Conservation (phyloP, 2,888 invertebrate species). For the Ormyrus thymus region DNA sequence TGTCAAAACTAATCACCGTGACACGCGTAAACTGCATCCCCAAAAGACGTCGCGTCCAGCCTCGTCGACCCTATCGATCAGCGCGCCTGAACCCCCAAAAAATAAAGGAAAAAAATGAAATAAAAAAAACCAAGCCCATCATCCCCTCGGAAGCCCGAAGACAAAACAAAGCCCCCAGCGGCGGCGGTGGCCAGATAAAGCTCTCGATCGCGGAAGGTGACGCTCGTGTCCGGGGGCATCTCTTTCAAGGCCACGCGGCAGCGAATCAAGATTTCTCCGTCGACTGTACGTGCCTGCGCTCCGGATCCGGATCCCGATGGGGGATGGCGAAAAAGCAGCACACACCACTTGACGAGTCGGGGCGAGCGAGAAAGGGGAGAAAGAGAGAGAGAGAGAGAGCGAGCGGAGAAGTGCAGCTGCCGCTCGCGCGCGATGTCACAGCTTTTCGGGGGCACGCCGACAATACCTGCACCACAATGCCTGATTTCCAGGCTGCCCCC, state of each 20-base stretch:
- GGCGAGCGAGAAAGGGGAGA: slow-evolving; percentile 42
- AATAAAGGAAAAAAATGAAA: no score
- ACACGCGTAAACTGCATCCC: not conserved
- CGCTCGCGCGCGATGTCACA: slow-evolving; percentile 72
- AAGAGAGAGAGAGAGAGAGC: slow-evolving; percentile 46
- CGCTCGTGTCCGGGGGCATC: not conserved
- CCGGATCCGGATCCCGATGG: slow-evolving; percentile 9
- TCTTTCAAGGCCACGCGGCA: slow-evolving; percentile 46
- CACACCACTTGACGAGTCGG: slow-evolving; percentile 37
- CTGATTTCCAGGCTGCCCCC: slow-evolving; percentile 53
- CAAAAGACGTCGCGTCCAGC: no score
- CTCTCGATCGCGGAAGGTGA: no score
- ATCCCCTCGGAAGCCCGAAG: no score
- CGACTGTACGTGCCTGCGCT: slow-evolving; percentile 47
- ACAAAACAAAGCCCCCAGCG: no score
- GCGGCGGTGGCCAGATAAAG: no score
- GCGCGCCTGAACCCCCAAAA: no score
- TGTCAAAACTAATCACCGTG: slow-evolving; percentile 2
- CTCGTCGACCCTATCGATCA: not conserved
- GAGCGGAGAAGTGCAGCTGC: slow-evolving; percentile 64
- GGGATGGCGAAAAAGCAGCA: slow-evolving; percentile 49
- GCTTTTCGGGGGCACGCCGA: slow-evolving; percentile 61
- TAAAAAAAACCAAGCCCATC: no score
- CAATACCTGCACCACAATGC: slow-evolving; percentile 69
- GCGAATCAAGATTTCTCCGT: slow-evolving; percentile 47